These are phyloP conservation scores for Drosophila testacea DNA, from an alignment of 2,888 invertebrate genomes.

Conservation along the genomic window DNA sequence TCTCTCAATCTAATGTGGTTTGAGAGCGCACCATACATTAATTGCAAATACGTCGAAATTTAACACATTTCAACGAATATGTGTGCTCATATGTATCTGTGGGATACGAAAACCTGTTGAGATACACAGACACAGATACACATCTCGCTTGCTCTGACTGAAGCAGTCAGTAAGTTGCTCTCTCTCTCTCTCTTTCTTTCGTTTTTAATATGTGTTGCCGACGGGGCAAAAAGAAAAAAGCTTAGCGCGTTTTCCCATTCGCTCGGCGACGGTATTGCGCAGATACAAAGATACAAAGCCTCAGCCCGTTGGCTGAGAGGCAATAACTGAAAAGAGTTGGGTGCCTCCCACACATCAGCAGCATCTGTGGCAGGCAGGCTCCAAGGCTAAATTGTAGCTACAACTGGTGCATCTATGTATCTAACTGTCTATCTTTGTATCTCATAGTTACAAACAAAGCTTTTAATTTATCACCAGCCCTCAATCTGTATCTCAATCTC, in stretches of 20 bases:
- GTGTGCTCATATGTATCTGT: conserved; percentile 49
- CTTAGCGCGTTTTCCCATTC: conserved; percentile 72
- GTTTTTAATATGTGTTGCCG: conserved; percentile 19
- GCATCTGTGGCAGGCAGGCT: conserved; percentile 11
- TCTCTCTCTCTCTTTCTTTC: conserved; percentile 27
- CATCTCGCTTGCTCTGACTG: conserved; percentile 2
- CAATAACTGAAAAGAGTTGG: conserved; percentile 41
- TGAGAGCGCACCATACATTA: conserved; percentile 58
- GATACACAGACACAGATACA: conserved; percentile 29
- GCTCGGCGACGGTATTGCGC: conserved; percentile 75
- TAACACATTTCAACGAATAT: conserved; percentile 58
- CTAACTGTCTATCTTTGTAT: background rate
- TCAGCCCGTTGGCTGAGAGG: conserved; percentile 65
- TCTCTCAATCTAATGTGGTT: conserved; percentile 54
- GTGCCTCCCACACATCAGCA: conserved; percentile 49
- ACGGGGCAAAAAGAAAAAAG: conserved; percentile 37
- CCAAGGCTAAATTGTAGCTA: conserved; percentile 19
- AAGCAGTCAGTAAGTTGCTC: conserved; percentile 15
- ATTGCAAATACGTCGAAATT: conserved; percentile 72
- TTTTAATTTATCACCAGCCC: conserved; percentile 67
- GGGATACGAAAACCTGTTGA: conserved; percentile 78
- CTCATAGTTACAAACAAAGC: conserved; percentile 25
- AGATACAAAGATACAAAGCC: conserved; percentile 66
- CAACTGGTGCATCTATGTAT: background rate
- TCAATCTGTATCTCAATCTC: conserved; percentile 38